Conservation (phyloP, 2,797 vertebrate genomes). For the Falco cherrug region DNA sequence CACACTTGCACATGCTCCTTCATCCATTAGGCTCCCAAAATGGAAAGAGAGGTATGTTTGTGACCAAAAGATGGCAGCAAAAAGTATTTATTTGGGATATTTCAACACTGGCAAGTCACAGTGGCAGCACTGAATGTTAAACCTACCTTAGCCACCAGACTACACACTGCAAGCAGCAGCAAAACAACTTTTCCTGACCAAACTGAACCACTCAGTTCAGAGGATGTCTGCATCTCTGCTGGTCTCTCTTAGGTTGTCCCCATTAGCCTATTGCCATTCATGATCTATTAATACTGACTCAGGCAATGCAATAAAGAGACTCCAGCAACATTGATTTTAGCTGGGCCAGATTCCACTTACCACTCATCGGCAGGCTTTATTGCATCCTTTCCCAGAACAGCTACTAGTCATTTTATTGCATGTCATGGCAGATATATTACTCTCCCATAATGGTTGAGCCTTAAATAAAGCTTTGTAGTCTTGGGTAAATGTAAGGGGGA, state of each 20-base stretch:
- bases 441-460: slow-evolving; percentile 48
- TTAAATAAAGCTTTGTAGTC: slow-evolving; percentile 66
- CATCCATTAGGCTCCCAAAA: slow-evolving; percentile 1
- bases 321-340: slow-evolving; percentile 71
- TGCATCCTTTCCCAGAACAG: slow-evolving; percentile 72
- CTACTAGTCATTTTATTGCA: slow-evolving; percentile 69
- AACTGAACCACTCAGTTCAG: not conserved
- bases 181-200: not conserved
- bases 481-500: not conserved
- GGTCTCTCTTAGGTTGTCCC: not conserved
- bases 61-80: slow-evolving; percentile 70
- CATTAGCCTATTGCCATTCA: slow-evolving; percentile 63
- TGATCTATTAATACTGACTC: slow-evolving; percentile 70
- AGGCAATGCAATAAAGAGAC: slow-evolving; percentile 63
- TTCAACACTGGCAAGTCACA: not conserved
- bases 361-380: slow-evolving; percentile 70
- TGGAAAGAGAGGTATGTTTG: not conserved
- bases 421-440: slow-evolving; percentile 63
- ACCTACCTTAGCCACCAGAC: not conserved
- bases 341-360: slow-evolving; percentile 68
- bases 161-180: not conserved
- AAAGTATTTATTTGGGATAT: slow-evolving; percentile 45
- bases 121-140: not conserved
- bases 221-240: not conserved
- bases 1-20: slow-evolving; percentile 28